Percentiles rank a stretch among this genome's conserved stretches.
These are phyloP conservation scores for Phania funesta DNA, from an alignment of 2,888 invertebrate genomes.

Conservation along the genomic window DNA sequence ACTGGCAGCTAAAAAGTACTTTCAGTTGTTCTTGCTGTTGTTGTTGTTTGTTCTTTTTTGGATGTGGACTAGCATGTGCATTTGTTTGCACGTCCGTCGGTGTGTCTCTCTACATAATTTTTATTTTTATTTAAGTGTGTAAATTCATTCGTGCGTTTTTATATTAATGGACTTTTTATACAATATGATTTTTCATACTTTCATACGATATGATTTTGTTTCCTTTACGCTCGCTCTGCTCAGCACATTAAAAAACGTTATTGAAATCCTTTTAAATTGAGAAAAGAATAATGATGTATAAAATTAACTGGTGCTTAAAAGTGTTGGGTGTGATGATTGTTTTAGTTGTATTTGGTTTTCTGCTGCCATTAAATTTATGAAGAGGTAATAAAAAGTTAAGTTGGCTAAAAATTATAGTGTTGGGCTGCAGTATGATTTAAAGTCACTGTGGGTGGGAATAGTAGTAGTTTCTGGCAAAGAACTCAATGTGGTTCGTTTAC, in stretches of 20 bases:
- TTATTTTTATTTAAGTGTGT: conserved; percentile 31
- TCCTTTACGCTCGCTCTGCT: background rate
- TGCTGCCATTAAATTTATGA: background rate
- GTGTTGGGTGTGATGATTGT: background rate
- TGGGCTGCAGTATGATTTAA: too few relatives aligned
- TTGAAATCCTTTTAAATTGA: conserved; percentile 43
- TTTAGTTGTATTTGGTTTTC: background rate
- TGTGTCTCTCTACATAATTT: conserved; percentile 5
- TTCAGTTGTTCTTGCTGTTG: background rate
- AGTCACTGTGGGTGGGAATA: too few relatives aligned
- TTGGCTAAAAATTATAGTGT: background rate
- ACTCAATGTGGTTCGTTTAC: too few relatives aligned
- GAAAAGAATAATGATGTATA: conserved; percentile 1
- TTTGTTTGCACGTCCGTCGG: background rate
- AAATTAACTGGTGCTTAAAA: background rate
- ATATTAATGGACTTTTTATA: conserved; percentile 55
- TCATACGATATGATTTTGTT: background rate
- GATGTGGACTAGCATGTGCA: background rate
- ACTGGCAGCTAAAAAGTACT: conserved; percentile 1
- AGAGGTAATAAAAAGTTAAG: background rate
- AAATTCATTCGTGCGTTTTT: conserved; percentile 46
- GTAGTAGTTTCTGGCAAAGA: too few relatives aligned
- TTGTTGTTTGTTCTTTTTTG: background rate
- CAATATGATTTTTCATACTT: background rate
- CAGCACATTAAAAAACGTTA: conserved; percentile 40